Evolutionary conservation across 2,888 invertebrate genomes (phyloP).

Genomic region (Agrotis segetum): DNA sequence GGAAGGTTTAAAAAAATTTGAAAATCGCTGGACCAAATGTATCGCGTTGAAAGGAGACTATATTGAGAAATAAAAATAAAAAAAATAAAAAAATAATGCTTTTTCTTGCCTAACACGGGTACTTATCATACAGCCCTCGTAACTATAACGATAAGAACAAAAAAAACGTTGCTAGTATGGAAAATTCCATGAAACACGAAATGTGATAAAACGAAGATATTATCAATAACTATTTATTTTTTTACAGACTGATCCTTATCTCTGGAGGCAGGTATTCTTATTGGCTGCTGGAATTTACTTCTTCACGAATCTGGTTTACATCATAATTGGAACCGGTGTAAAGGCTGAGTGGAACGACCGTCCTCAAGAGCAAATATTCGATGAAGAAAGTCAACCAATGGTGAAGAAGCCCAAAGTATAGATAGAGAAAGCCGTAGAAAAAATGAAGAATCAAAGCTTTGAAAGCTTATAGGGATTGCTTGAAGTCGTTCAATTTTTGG

Average conservation of each 20-base stretch:
- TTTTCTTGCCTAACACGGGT: too few relatives aligned
- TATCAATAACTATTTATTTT: too few relatives aligned
- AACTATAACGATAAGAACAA: too few relatives aligned
- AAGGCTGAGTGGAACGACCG: slow-evolving; percentile 94
- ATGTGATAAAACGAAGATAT: too few relatives aligned
- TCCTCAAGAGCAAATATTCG: slow-evolving; percentile 38
- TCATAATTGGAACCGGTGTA: slow-evolving; percentile 92
- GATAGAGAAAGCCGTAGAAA: background rate
- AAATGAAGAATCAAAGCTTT: slow-evolving; percentile 20
- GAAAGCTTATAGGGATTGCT: slow-evolving; percentile 32
- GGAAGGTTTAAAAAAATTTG: too few relatives aligned
- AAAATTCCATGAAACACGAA: too few relatives aligned
- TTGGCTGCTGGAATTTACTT: slow-evolving; percentile 93
- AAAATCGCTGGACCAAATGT: too few relatives aligned
- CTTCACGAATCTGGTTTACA: slow-evolving; percentile 92
- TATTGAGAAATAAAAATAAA: too few relatives aligned
- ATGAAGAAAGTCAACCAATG: slow-evolving; percentile 52
- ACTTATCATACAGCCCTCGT: too few relatives aligned
- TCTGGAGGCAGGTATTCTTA: slow-evolving; percentile 94
- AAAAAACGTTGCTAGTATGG: too few relatives aligned
- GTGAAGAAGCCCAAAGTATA: slow-evolving; percentile 32
- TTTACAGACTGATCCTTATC: slow-evolving; percentile 91
- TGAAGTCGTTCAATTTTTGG: slow-evolving; percentile 44
- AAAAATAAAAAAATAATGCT: too few relatives aligned
- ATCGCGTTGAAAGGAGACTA: too few relatives aligned